phyloP scores from a whole-genome alignment of 2,797 vertebrate species.

The Sebastes trivittatus region DNA sequence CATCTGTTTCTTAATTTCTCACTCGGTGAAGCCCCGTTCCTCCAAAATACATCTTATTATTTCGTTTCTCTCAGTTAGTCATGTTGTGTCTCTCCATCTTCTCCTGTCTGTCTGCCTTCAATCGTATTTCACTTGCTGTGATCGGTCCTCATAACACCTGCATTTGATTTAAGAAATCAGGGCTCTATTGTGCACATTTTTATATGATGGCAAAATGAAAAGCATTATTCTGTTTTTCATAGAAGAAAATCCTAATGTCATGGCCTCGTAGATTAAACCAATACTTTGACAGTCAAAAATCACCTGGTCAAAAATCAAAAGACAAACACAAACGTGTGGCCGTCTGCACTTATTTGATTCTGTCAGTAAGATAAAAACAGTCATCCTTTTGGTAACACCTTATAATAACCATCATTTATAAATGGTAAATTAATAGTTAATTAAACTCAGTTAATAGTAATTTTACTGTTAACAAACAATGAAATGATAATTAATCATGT shows the following conservation, averaged over 20 bases:
- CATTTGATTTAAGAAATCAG: conserved; percentile 7
- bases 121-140: conserved; percentile 14
- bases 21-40: not conserved
- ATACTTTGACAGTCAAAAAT: not conserved
- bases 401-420: no score
- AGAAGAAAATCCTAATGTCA: not conserved
- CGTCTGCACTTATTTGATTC: not conserved
- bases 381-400: no score
- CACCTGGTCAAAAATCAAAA: not conserved
- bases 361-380: not conserved
- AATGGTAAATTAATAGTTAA: no score
- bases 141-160: not conserved
- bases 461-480: no score
- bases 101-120: conserved; percentile 8
- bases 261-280: not conserved
- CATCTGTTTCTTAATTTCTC: not conserved
- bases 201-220: conserved; percentile 1
- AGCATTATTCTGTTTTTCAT: not conserved
- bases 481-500: no score
- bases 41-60: not conserved
- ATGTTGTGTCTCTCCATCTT: not conserved
- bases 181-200: conserved; percentile 9
- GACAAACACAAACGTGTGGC: not conserved
- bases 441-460: no score
- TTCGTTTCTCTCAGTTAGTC: not conserved